Evolutionary conservation across 92 coral and sea anemone genomes (phyloP), one percentile per base, ranked within the genome.

Genomic region (Parazoanthus atlanticus): DNA sequence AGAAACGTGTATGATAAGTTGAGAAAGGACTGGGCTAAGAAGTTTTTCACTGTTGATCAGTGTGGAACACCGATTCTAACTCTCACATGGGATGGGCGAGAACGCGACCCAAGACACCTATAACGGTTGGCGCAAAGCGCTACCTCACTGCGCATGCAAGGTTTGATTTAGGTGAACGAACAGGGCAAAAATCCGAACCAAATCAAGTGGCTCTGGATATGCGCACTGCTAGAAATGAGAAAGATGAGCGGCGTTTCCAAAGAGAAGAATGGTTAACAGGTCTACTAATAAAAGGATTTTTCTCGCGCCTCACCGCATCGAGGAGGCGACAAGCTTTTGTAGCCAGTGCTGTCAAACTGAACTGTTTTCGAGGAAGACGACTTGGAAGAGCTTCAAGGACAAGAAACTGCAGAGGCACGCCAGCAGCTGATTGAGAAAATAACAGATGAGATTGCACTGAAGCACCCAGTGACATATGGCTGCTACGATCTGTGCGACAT

Each of bases 31-130:
- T 64, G 70, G 85, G 90, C 79, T 9, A 33, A 9, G 25, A 78
- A 78, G 67, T 88, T 88, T 66, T 49, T 85, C 7, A 54, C 85
- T 23, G 56, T 79, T 25, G 76, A 67, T 32, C 49, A 41, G 33
- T 23, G 10, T 12, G 2, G 12, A 30, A 19, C 28, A 16, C 58
- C 31, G 49, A 78, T 29, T 79, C 81, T 36, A 25, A 61, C 66
- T 56, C 3, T 32, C 65, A 36, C 47, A 76, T 79, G 89, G 89
- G 83, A 25, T 86, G 81, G 76, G 61, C 83, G 11, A 88, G 15
- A 69, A 88, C 79, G 26, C 85, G 85, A 1, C 70, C 70, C 0
- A 64, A 64, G 70, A 25, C 70, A 0, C 70, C 3, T 6, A 64
- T 64, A 64, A 64, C 70, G 8, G 8, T 0, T 64, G 3, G 5